Percentiles rank a stretch among this genome's conserved stretches.
These are phyloP conservation scores for Trematomus bernacchii DNA, from an alignment of 2,797 vertebrate genomes.

Conservation along the genomic window DNA sequence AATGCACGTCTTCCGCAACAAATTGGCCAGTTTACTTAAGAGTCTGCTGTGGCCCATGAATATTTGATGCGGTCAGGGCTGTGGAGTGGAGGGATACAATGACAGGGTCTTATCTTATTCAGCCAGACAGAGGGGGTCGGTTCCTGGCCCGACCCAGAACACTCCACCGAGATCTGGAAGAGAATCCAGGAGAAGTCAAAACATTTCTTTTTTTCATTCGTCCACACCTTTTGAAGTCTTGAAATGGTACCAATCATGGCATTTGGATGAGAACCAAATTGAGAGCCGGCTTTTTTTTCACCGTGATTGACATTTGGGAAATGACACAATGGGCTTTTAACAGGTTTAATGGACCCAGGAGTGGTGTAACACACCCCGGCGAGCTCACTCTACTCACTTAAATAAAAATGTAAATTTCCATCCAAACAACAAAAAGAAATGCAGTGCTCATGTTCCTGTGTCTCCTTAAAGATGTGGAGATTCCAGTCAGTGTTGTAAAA, in stretches of 20 bases:
- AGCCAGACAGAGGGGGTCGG: constrained; percentile 81
- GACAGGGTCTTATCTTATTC: constrained; percentile 87
- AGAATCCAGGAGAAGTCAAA: constrained; percentile 55
- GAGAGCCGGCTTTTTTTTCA: constrained; percentile 19
- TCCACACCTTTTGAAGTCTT: constrained; percentile 65
- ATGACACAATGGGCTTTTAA: constrained; percentile 72
- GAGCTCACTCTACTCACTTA: constrained; percentile 22
- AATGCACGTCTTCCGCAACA: constrained; percentile 86
- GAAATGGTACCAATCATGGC: constrained; percentile 54
- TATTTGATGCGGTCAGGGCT: constrained; percentile 84
- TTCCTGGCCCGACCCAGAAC: constrained; percentile 69
- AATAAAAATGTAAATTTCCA: constrained; percentile 68
- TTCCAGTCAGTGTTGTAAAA: constrained; percentile 10
- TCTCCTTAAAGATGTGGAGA: constrained; percentile 26
- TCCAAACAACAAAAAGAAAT: constrained; percentile 33
- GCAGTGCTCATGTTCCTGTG: background rate
- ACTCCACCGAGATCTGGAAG: constrained; percentile 69
- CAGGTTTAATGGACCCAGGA: constrained; percentile 64
- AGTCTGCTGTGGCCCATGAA: constrained; percentile 85
- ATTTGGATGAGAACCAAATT: constrained; percentile 66
- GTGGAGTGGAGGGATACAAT: constrained; percentile 80
- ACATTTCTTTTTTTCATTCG: constrained; percentile 26
- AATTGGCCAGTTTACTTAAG: constrained; percentile 89
- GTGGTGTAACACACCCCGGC: constrained; percentile 52
- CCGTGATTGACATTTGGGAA: constrained; percentile 68